phyloP scores from a whole-genome alignment of 2,888 invertebrate genomes.

The Hirtodrosophila alboralis region DNA sequence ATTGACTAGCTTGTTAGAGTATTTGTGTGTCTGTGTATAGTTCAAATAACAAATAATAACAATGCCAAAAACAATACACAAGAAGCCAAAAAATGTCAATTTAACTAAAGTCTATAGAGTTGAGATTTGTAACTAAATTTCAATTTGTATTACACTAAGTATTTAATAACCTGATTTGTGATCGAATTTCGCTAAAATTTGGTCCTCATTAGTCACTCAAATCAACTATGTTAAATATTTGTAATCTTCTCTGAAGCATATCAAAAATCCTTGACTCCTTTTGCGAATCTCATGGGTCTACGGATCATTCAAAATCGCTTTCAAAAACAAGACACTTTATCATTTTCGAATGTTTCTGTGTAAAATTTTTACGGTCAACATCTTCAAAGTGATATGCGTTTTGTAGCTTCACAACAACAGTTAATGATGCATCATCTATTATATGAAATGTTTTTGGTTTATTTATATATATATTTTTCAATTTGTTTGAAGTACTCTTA shows the following conservation, averaged over 20 bases:
- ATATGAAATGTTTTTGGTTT: constrained; percentile 47
- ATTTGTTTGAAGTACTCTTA: constrained; percentile 34
- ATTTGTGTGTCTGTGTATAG: constrained; percentile 24
- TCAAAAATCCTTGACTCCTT: constrained; percentile 31
- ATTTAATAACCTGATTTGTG: constrained; percentile 52
- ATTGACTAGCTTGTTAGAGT: constrained; percentile 68
- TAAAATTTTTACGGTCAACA: constrained; percentile 38
- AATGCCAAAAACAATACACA: constrained; percentile 48
- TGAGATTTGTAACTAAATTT: constrained; percentile 10
- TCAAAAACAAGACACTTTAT: constrained; percentile 52
- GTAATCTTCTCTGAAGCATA: constrained; percentile 33
- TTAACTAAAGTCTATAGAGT: constrained; percentile 31
- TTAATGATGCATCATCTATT: constrained; percentile 46
- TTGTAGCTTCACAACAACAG: constrained; percentile 71
- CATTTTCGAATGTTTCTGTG: constrained; percentile 27
- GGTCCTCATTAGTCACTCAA: constrained; percentile 73
- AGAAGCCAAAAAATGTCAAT: constrained; percentile 60
- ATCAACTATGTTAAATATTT: constrained; percentile 39
- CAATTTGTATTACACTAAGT: constrained; percentile 18
- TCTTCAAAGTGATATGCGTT: constrained; percentile 73
- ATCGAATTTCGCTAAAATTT: constrained; percentile 58
- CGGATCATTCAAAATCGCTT: constrained; percentile 18
- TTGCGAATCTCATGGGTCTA: too few relatives aligned
- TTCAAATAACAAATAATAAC: constrained; percentile 25
- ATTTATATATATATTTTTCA: not conserved